phyloP scores from a whole-genome alignment of 2,113 vertebrate species.

The Catharus bicknelli region DNA sequence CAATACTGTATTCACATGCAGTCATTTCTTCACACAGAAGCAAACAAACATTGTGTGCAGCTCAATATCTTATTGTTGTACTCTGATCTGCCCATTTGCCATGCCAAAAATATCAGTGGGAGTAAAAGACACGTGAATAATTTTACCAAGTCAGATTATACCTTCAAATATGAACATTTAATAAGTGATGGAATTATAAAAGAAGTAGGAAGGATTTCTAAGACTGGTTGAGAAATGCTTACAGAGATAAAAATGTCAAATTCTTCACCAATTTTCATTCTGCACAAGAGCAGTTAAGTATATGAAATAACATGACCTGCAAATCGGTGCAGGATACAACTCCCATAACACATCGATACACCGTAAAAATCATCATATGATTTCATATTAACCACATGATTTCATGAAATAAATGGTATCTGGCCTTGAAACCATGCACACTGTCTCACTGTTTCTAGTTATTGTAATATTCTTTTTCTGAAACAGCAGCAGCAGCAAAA shows the following conservation, averaged over 20 bases:
- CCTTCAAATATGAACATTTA: not conserved
- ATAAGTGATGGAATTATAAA: not conserved
- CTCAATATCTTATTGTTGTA: not conserved
- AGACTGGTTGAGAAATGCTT: not conserved
- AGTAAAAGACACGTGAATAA: not conserved
- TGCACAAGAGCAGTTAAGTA: not conserved
- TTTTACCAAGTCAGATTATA: not conserved
- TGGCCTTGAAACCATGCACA: not conserved
- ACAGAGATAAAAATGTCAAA: constrained; percentile 15
- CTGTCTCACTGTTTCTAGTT: constrained; percentile 35
- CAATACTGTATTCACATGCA: not conserved
- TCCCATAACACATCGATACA: not conserved
- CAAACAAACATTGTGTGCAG: not conserved
- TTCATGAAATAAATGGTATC: not conserved
- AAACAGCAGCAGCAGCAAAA: constrained; percentile 8
- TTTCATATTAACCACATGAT: not conserved
- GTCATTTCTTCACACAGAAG: not conserved
- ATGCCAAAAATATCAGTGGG: not conserved
- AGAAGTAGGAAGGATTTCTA: not conserved
- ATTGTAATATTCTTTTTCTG: constrained; percentile 8
- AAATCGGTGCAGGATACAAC: not conserved
- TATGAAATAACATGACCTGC: not conserved
- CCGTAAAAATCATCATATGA: not conserved
- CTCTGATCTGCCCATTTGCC: not conserved
- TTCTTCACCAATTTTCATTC: constrained; percentile 5